These are phyloP conservation scores for Lucilia cuprina DNA, from an alignment of 1,140 invertebrate genomes.

Conservation along the genomic window DNA sequence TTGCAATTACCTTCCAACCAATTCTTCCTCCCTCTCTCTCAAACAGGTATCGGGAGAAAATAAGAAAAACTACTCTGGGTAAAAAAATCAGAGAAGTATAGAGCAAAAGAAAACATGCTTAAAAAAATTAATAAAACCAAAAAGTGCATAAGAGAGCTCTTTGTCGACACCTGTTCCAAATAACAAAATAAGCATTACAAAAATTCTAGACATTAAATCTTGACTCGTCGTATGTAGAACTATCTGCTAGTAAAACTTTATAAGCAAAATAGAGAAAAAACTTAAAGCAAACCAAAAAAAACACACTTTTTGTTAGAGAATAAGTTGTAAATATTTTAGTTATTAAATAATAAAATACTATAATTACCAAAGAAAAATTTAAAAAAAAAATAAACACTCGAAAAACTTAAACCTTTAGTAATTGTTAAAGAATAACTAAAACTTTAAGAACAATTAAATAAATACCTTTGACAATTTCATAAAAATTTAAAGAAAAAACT, in stretches of 20 bases:
- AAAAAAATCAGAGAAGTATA: no score
- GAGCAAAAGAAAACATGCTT: no score
- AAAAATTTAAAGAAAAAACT: constrained; percentile 14
- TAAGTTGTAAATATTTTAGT: constrained; percentile 6
- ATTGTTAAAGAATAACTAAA: neutral
- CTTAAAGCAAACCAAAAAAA: neutral
- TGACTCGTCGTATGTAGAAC: neutral
- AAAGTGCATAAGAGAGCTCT: no score
- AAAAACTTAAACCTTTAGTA: neutral
- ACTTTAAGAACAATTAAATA: neutral
- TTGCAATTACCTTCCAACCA: no score
- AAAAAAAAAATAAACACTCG: neutral
- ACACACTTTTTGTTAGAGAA: neutral
- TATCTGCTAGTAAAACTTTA: neutral
- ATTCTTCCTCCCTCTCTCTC: no score
- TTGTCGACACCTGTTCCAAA: no score
- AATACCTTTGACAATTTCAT: neutral
- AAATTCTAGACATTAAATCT: neutral
- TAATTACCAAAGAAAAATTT: neutral
- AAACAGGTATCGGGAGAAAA: no score
- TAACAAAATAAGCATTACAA: neutral
- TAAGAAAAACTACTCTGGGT: no score
- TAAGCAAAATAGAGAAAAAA: neutral
- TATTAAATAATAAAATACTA: neutral
- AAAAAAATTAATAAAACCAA: no score